Percentiles rank a stretch among this genome's conserved stretches.
These are phyloP conservation scores for Chrysemys picta DNA, from an alignment of 2,113 vertebrate genomes.

Conservation along the genomic window DNA sequence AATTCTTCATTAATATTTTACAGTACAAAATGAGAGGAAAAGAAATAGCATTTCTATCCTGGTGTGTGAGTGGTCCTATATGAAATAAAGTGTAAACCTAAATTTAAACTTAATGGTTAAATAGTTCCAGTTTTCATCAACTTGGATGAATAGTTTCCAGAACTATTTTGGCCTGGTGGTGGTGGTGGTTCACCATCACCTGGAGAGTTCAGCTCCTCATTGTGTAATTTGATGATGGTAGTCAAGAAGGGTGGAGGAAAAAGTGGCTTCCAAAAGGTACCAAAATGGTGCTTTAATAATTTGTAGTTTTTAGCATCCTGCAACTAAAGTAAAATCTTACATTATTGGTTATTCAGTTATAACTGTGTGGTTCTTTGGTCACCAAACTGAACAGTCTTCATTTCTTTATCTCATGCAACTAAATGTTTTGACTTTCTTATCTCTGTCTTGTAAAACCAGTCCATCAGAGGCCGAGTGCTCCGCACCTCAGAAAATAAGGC, in stretches of 20 bases:
- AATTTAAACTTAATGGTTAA: background rate
- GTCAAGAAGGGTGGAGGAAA: background rate
- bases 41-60: slow-evolving; percentile 3
- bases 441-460: background rate
- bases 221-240: background rate
- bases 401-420: background rate
- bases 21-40: background rate
- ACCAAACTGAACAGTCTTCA: background rate
- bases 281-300: background rate
- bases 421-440: background rate
- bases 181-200: background rate
- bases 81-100: background rate
- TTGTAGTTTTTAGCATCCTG: background rate
- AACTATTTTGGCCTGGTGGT: background rate
- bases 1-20: background rate
- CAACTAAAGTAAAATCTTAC: background rate
- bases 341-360: background rate
- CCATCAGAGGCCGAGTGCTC: background rate
- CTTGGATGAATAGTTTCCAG: background rate
- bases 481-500: background rate
- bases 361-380: background rate
- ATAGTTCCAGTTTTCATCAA: background rate
- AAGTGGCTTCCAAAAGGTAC: background rate
- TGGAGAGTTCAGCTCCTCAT: background rate
- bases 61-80: background rate